These are phyloP conservation scores for Chitala chitala DNA, from an alignment of 2,113 vertebrate genomes.

Conservation along the genomic window DNA sequence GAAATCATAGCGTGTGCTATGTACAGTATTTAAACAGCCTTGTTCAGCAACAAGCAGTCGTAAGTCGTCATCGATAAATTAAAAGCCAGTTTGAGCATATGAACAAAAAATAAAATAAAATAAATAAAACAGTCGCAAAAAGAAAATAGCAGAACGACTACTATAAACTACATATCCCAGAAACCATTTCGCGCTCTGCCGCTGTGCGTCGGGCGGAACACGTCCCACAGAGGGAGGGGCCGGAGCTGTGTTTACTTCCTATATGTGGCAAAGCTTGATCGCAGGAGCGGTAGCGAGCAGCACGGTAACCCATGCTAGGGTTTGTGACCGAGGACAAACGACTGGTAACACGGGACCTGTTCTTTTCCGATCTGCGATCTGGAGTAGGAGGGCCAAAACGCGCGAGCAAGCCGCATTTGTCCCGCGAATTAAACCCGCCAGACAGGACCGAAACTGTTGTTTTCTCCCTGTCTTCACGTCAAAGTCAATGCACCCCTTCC, in stretches of 20 bases:
- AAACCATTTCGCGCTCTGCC: neutral
- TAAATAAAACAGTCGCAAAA: too few species aligned
- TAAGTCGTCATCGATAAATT: too few species aligned
- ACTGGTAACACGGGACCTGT: conserved; percentile 34
- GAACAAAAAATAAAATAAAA: too few species aligned
- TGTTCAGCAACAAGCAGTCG: too few species aligned
- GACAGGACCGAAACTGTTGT: conserved; percentile 21
- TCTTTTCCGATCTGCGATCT: conserved; percentile 27
- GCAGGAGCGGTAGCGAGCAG: conserved; percentile 48
- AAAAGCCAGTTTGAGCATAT: too few species aligned
- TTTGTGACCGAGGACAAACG: conserved; percentile 55
- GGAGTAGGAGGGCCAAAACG: conserved; percentile 18
- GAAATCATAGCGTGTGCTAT: too few species aligned
- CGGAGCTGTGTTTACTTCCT: conserved; percentile 74
- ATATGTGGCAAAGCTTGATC: conserved; percentile 52
- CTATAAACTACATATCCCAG: conserved; percentile 48
- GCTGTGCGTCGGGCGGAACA: neutral
- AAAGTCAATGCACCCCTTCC: conserved; percentile 35
- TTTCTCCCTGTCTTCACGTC: conserved; percentile 23
- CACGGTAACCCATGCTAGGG: conserved; percentile 44
- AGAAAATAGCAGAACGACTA: neutral
- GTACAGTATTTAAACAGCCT: too few species aligned
- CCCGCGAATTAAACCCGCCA: conserved; percentile 25
- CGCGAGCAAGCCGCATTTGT: conserved; percentile 18
- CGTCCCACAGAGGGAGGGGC: conserved; percentile 44